Evolutionary conservation across 1,140 invertebrate genomes (phyloP).

Genomic region (Cyphomyrmex costatus): DNA sequence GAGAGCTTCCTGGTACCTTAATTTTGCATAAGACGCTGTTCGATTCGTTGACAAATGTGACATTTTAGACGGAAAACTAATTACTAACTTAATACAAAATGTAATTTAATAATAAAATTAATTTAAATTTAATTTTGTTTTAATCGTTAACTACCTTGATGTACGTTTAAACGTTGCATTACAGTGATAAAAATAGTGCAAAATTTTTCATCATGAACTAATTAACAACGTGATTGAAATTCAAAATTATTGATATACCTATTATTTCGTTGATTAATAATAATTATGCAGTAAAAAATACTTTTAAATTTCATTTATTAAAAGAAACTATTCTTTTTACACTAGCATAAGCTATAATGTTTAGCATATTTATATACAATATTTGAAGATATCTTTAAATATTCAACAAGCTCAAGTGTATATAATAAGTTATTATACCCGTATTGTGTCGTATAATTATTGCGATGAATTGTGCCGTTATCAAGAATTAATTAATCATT

Average conservation of each 20-base stretch:
- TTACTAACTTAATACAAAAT: background rate
- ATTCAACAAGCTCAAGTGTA: background rate
- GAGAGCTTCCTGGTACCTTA: background rate
- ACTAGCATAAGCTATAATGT: background rate
- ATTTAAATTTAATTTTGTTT: background rate
- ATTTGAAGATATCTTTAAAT: background rate
- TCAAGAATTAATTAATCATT: constrained; percentile 20
- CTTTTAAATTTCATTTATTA: background rate
- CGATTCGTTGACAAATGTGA: background rate
- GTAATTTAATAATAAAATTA: background rate
- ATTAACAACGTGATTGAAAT: background rate
- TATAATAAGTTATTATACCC: background rate
- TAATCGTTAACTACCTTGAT: background rate
- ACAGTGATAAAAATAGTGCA: background rate
- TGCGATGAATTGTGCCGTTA: background rate
- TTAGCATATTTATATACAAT: background rate
- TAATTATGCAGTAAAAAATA: background rate
- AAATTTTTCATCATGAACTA: background rate
- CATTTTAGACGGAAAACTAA: background rate
- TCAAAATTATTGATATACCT: background rate
- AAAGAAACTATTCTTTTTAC: background rate
- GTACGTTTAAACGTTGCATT: background rate
- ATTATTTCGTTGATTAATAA: background rate
- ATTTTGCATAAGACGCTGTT: constrained; percentile 34
- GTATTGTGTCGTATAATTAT: background rate